Conservation (phyloP, 2,113 vertebrate species). For the Cyprinodon tularosa region DNA sequence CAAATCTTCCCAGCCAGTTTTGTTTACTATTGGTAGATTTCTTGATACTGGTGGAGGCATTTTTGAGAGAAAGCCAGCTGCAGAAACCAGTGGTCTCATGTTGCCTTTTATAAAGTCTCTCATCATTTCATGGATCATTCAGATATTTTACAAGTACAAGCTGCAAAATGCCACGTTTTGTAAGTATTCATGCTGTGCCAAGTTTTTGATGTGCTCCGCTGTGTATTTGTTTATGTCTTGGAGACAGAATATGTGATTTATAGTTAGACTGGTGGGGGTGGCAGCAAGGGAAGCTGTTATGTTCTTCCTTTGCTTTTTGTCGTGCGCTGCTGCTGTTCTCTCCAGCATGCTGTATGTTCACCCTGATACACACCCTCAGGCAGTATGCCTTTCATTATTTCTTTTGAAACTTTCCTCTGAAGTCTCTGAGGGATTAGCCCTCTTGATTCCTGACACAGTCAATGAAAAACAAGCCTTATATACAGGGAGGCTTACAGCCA, state of each 20-base stretch:
- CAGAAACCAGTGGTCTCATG: conserved; percentile 27
- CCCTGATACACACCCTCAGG: conserved; percentile 81
- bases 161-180: conserved; percentile 58
- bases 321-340: conserved; percentile 73
- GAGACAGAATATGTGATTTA: conserved; percentile 77
- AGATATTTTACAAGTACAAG: conserved; percentile 66
- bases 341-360: conserved; percentile 76
- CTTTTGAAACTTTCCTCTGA: conserved; percentile 85
- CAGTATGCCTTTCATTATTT: conserved; percentile 83
- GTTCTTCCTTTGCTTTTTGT: conserved; percentile 78
- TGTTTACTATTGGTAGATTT: conserved; percentile 18
- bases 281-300: conserved; percentile 72
- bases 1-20: conserved; percentile 7
- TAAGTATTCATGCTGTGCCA: conserved; percentile 70
- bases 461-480: conserved; percentile 83
- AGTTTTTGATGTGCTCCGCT: conserved; percentile 65
- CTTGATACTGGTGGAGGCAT: conserved; percentile 28
- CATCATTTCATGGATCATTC: conserved; percentile 66
- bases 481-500: conserved; percentile 77
- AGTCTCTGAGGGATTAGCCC: conserved; percentile 83
- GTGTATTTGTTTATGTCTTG: conserved; percentile 77
- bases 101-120: conserved; percentile 57
- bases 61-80: conserved; percentile 45
- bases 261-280: conserved; percentile 76
- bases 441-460: conserved; percentile 85